These are phyloP conservation scores for Arothron firmamentum DNA, from an alignment of 2,113 vertebrate species.

Conservation along the genomic window DNA sequence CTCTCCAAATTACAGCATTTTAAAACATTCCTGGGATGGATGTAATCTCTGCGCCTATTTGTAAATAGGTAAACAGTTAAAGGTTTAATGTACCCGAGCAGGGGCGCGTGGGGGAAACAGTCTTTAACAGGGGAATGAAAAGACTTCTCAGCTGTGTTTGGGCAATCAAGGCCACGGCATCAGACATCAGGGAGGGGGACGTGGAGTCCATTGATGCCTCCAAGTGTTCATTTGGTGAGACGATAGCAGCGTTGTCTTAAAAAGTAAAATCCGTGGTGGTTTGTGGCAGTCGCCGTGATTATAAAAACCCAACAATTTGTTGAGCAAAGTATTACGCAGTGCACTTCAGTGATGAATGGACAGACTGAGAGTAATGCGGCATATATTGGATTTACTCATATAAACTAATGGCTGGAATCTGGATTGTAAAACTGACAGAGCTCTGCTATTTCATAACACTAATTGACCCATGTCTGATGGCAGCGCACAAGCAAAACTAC, in stretches of 20 bases:
- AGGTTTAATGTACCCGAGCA: slow-evolving; percentile 57
- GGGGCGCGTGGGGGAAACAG: slow-evolving; percentile 64
- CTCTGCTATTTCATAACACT: slow-evolving; percentile 1
- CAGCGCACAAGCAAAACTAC: slow-evolving; percentile 29
- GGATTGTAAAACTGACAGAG: neutral
- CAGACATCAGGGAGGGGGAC: slow-evolving; percentile 33
- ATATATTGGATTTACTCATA: neutral
- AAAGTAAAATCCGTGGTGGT: too few species aligned
- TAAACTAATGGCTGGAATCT: neutral
- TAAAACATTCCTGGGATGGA: slow-evolving; percentile 64
- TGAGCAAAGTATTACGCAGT: neutral
- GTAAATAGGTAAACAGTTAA: slow-evolving; percentile 58
- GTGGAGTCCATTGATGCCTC: slow-evolving; percentile 6
- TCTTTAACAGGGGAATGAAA: slow-evolving; percentile 72
- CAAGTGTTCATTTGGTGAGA: too few species aligned
- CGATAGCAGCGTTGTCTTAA: too few species aligned
- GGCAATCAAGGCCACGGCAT: slow-evolving; percentile 64
- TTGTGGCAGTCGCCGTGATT: too few species aligned
- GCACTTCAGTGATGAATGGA: neutral
- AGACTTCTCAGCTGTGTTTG: slow-evolving; percentile 63
- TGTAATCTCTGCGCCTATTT: slow-evolving; percentile 35
- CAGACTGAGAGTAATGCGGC: neutral
- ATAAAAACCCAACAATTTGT: too few species aligned
- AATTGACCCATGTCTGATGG: slow-evolving; percentile 15
- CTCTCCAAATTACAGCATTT: slow-evolving; percentile 71